phyloP scores from a whole-genome alignment of 2,888 invertebrate genomes.

The Polylopha cassiicola region DNA sequence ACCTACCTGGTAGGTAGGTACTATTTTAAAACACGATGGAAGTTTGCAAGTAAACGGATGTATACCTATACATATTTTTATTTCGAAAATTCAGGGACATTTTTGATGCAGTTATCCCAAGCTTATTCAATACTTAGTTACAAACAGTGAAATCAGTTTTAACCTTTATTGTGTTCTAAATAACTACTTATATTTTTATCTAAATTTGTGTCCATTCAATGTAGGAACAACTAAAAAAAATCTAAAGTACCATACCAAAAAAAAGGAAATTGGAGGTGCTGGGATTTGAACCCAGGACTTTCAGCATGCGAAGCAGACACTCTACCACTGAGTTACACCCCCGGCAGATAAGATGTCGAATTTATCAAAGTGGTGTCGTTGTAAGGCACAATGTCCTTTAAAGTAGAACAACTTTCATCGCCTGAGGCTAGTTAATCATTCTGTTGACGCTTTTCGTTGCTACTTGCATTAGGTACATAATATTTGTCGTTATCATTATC shows the following conservation, averaged over 20 bases:
- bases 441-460: background rate
- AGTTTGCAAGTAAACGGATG: too few relatives aligned
- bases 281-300: conserved; percentile 82
- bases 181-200: too few relatives aligned
- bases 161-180: too few relatives aligned
- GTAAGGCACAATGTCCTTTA: too few relatives aligned
- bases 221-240: background rate
- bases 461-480: background rate
- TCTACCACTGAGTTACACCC: conserved; percentile 77
- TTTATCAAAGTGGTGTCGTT: background rate
- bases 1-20: too few relatives aligned
- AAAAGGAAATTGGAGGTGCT: conserved; percentile 69
- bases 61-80: too few relatives aligned
- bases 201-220: background rate
- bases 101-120: too few relatives aligned
- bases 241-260: background rate
- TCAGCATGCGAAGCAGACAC: conserved; percentile 83
- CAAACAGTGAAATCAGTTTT: too few relatives aligned
- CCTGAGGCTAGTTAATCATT: background rate
- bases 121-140: too few relatives aligned
- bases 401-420: conserved; percentile 18
- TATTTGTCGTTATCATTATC: too few relatives aligned
- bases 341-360: conserved; percentile 29
- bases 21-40: too few relatives aligned
- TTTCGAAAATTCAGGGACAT: too few relatives aligned